Conservation (phyloP, 2,113 vertebrate genomes). For the Elephantulus edwardii region DNA sequence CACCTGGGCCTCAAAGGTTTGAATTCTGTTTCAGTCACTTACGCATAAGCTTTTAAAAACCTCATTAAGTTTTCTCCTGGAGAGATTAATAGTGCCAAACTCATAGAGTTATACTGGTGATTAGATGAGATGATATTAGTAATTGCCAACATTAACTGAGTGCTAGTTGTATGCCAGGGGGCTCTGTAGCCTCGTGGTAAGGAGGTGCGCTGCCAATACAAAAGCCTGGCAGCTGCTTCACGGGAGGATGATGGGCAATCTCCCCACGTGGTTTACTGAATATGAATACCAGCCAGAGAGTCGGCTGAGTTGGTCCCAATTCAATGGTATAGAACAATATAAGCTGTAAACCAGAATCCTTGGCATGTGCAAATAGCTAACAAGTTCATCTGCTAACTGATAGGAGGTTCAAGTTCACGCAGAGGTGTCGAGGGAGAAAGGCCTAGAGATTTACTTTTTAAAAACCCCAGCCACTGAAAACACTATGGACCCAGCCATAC, state of each 20-base stretch:
- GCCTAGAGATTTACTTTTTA: neutral
- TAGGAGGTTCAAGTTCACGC: neutral
- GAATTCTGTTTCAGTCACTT: neutral
- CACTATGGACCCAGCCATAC: neutral
- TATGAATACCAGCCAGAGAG: too few relatives aligned
- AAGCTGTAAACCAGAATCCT: neutral
- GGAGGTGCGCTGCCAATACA: too few relatives aligned
- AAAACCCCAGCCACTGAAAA: neutral
- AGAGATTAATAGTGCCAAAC: neutral
- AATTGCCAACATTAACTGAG: neutral
- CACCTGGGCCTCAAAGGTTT: rapidly evolving
- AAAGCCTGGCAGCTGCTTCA: too few relatives aligned
- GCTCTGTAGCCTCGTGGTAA: too few relatives aligned
- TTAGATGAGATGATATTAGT: neutral
- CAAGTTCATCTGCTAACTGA: neutral
- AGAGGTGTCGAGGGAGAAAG: neutral
- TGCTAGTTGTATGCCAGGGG: neutral
- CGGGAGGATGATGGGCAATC: too few relatives aligned
- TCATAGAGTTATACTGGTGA: neutral
- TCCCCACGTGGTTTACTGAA: too few relatives aligned
- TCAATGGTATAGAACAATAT: too few relatives aligned
- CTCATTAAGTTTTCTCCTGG: neutral
- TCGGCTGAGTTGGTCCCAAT: too few relatives aligned
- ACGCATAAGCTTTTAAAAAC: neutral
- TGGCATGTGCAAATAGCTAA: neutral